Base-by-base conservation (phyloP, 2,797 vertebrate species). In the Sebastes jordani region DNA sequence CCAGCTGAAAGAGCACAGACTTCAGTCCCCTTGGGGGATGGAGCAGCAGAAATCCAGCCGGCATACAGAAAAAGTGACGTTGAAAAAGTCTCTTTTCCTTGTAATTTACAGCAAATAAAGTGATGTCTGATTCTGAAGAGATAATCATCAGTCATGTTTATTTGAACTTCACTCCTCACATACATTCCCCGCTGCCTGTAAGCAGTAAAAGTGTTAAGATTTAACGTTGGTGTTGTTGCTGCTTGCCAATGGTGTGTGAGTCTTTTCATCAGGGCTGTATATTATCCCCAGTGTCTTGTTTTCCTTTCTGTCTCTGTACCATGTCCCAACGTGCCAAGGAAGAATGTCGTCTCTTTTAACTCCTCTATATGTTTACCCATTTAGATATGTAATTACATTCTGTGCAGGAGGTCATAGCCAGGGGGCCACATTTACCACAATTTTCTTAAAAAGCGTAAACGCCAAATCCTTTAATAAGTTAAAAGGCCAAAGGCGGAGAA, bases 371-470 rank as follows among this genome's bases (percentile, higher is more conserved):
- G 63, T 82, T 90, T 88, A 85, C 82, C 76, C 76, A 88, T 90
- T 93, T 88, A 83, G 76, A 89, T 93, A 67, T 85, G 80, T 89
- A 93, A 93, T 91, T 90, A 85, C 76, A 87, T 54, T 59, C 42
- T 58, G 62, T 54, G 75, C 59, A 79, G 71, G 76, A 68, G 74
- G 65, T 63, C 34, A 11, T 54, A 84, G 86, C 87, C 46, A 16
- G 9, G 27, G 25, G 83, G 91, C 58, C 36, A 81, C 16, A 77
- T 86, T 61, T 55, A 81, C 82, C 46, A 4, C 18, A 71, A 27
- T 80, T 78, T 66, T 85, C 72, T 73, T 78, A 18, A 84, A 86
- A 76, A 65, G 66, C n/a, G 23, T 46, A 77, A 82, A 88, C 46
- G 32, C 22, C 67, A 79, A 23, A 36, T 88, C 70, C 77, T 83